phyloP scores from a whole-genome alignment of 1,140 invertebrate species.

The Procambarus clarkii region DNA sequence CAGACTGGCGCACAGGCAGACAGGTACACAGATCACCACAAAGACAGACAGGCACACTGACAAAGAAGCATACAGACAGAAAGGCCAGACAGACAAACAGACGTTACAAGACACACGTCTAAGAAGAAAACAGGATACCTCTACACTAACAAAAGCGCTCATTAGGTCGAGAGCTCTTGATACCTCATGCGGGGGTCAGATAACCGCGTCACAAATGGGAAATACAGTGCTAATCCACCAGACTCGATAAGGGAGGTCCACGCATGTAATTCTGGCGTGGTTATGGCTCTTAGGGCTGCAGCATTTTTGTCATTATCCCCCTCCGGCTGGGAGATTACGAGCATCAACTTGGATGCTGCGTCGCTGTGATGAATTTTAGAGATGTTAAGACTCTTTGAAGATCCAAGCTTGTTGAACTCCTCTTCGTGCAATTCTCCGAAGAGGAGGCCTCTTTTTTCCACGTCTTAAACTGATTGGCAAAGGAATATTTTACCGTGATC shows the following conservation, averaged over 20 bases:
- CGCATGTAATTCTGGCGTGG: not conserved
- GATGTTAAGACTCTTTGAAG: no score
- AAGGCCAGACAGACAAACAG: not conserved
- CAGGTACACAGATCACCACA: not conserved
- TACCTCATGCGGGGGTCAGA: slow-evolving; percentile 54
- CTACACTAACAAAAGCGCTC: slow-evolving; percentile 38
- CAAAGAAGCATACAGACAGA: no score
- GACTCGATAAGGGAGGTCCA: not conserved
- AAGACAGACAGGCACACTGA: not conserved
- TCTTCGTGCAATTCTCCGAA: no score
- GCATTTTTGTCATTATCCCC: not conserved
- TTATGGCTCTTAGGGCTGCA: not conserved
- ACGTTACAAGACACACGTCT: not conserved
- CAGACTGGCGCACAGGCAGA: no score
- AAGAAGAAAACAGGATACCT: slow-evolving; percentile 48
- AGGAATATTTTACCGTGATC: no score
- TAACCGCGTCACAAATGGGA: not conserved
- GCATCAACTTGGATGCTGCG: no score
- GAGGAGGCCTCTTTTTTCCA: not conserved
- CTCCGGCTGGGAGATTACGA: no score
- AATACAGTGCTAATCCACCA: slow-evolving; percentile 6
- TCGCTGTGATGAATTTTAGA: no score
- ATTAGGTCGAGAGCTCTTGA: slow-evolving; percentile 57
- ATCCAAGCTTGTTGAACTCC: no score
- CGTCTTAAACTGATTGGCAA: not conserved